Base-by-base conservation (phyloP, 2,797 vertebrate species). In the Arnoldichthys spilopterus region DNA sequence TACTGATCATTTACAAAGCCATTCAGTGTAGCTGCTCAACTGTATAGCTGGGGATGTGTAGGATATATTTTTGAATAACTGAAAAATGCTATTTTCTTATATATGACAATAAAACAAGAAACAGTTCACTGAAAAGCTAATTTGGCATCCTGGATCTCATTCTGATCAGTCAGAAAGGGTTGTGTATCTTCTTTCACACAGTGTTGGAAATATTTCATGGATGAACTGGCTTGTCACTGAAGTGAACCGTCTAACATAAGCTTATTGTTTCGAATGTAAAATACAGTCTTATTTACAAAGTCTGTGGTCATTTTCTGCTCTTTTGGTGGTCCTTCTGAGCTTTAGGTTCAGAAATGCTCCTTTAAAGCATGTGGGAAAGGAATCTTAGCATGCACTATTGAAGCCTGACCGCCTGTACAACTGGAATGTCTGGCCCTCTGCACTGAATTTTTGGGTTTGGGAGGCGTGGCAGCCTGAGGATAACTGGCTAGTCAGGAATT, bases 1-100 rank as follows among this genome's bases (percentile, higher is more conserved):
- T 70, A 54, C 73, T 63, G 77, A 79, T 81, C 37, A 79, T 81
- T 80, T 73, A 61, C 8, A 76, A 81, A 78, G 78, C 78, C 87
- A 85, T 82, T 74, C 74, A 78, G 67, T 76, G 61, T 76, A 80
- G 71, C 85, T 86, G 78, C 77, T 85, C 72, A 77, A 49, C 73
- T 84, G 74, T 88, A 81, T 83, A 81, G 89, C 82, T 84, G 86
- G 76, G 86, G 56, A 66, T 81, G 80, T 87, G 82, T 85, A 81
- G 86, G 84, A 85, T 81, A 70, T 85, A 62, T 86, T 86, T 80
- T 87, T 86, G 71, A 91, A 88, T 92, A 92, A 88, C 86, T 90
- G 58, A 82, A 82, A 53, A 26, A 58, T 26, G 88, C 90, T 94
- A 93, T 94, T 94, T 94, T 93, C 91, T 88, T 94, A 94, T 93